A percentile compares a stretch with the other conserved stretches of the same genome.
phyloP scores from a whole-genome alignment of 2,113 vertebrate species.

The Aplodontia rufa region DNA sequence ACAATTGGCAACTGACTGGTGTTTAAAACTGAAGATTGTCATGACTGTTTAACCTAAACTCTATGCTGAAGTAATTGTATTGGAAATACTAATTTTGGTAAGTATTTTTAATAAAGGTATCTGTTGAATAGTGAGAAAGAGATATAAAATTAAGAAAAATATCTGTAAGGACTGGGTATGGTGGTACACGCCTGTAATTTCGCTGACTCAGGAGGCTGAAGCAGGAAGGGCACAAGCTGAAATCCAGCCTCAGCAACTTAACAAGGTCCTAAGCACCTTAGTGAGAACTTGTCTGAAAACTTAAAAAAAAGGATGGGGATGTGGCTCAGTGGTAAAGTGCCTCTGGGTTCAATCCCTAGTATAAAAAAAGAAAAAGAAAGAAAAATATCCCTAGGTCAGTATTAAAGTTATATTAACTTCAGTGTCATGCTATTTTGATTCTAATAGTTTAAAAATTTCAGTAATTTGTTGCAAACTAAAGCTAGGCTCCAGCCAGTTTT shows the following conservation, averaged over 20 bases:
- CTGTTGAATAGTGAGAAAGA: neutral
- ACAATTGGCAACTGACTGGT: neutral
- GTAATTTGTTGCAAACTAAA: slow-evolving; percentile 33
- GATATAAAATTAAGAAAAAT: slow-evolving; percentile 3
- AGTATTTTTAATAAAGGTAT: slow-evolving; percentile 47
- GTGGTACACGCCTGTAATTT: too few species aligned
- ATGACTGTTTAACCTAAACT: neutral
- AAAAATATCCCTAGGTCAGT: neutral
- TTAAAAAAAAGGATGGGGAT: too few species aligned
- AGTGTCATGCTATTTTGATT: neutral
- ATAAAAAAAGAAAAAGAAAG: too few species aligned
- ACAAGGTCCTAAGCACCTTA: too few species aligned
- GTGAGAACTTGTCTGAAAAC: too few species aligned
- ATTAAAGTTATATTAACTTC: neutral
- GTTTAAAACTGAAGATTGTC: neutral
- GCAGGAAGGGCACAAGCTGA: too few species aligned
- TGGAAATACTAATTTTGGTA: slow-evolving; percentile 59
- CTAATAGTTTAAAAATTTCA: slow-evolving; percentile 20
- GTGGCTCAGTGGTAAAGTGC: too few species aligned
- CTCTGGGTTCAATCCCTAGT: too few species aligned
- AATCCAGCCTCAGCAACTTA: too few species aligned
- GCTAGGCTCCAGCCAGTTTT: slow-evolving; percentile 22
- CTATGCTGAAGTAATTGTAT: neutral
- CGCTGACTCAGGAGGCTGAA: too few species aligned
- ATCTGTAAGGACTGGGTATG: too few species aligned